Evolutionary conservation across 2,797 vertebrate genomes (phyloP).

Genomic region (Manis javanica): DNA sequence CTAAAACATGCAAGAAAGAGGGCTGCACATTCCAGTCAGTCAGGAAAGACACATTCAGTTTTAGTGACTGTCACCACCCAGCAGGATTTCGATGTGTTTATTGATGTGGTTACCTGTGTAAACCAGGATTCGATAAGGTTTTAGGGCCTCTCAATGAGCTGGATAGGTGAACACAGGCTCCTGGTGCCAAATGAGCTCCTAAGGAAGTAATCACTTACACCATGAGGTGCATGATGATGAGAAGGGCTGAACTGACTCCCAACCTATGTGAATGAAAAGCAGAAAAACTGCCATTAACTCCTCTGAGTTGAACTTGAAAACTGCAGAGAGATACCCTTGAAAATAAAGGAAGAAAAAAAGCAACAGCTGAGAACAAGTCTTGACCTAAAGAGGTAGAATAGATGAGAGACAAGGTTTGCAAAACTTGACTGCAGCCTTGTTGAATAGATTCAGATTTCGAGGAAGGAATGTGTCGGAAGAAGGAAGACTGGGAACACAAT

Average conservation of each 20-base stretch:
- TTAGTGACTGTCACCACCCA: neutral
- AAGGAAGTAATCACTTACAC: slow-evolving; percentile 58
- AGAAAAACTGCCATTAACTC: neutral
- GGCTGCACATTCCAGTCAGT: neutral
- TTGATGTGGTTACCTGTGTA: slow-evolving; percentile 51
- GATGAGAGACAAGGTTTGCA: neutral
- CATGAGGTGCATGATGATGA: slow-evolving; percentile 68
- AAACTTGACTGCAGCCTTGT: neutral
- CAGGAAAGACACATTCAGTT: neutral
- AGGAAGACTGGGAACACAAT: neutral
- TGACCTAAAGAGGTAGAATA: neutral
- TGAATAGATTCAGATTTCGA: neutral
- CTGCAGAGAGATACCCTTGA: neutral
- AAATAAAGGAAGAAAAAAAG: slow-evolving; percentile 27
- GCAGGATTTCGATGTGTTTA: slow-evolving; percentile 64
- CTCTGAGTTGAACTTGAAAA: neutral
- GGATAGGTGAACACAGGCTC: slow-evolving; percentile 57
- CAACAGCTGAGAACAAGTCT: neutral
- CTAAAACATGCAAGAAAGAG: neutral
- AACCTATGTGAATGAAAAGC: slow-evolving; percentile 44
- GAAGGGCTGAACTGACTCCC: neutral
- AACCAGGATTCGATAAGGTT: slow-evolving; percentile 62
- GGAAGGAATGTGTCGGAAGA: neutral
- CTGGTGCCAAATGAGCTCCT: slow-evolving; percentile 55
- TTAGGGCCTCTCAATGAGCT: slow-evolving; percentile 52